These are phyloP conservation scores for Thyatira batis DNA, from an alignment of 2,888 invertebrate species.

Conservation along the genomic window DNA sequence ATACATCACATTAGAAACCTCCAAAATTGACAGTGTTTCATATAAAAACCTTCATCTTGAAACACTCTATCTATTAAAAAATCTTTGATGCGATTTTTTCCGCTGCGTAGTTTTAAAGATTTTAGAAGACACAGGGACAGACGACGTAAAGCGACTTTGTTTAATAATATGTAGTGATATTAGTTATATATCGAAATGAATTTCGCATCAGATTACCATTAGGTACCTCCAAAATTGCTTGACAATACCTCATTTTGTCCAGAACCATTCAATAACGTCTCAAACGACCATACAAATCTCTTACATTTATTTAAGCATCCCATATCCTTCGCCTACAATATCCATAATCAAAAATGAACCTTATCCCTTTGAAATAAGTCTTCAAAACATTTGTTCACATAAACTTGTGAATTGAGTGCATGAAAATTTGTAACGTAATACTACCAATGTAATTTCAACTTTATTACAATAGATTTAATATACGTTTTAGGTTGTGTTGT, in stretches of 20 bases:
- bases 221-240: not conserved
- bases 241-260: conserved; percentile 5
- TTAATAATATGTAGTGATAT: too few relatives aligned
- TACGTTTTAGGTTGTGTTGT: conserved; percentile 11
- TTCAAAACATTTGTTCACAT: conserved; percentile 2
- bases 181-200: not conserved
- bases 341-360: conserved; percentile 15
- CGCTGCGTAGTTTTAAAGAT: too few relatives aligned
- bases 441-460: conserved; percentile 9
- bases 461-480: not conserved
- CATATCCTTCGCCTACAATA: conserved; percentile 17
- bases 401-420: conserved; percentile 10
- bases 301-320: conserved; percentile 35
- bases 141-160: too few relatives aligned
- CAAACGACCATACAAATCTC: conserved; percentile 50
- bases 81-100: too few relatives aligned
- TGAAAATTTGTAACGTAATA: conserved; percentile 18
- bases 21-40: too few relatives aligned
- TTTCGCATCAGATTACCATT: not conserved
- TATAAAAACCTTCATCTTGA: too few relatives aligned
- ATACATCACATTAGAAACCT: too few relatives aligned
- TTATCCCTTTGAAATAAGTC: conserved; percentile 9
- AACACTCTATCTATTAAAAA: too few relatives aligned
- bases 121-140: too few relatives aligned
- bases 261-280: conserved; percentile 37